Conservation (phyloP, 2,888 invertebrate genomes). For the Acronicta leporina region DNA sequence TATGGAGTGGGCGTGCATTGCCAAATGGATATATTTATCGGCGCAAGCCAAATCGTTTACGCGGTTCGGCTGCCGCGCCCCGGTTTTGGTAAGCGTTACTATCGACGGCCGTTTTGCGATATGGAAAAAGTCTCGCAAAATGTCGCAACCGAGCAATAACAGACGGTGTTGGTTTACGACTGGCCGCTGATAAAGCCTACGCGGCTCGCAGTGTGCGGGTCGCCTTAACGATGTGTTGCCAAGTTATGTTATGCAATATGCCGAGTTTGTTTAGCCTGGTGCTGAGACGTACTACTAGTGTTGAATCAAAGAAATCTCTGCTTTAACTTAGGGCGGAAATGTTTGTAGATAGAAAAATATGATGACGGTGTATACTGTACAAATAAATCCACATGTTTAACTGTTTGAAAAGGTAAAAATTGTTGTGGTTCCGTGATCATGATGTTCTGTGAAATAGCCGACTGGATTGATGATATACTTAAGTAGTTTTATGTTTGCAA, state of each 20-base stretch:
- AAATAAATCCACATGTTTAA: slow-evolving; percentile 30
- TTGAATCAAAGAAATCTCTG: slow-evolving; percentile 73
- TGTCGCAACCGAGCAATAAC: slow-evolving; percentile 82
- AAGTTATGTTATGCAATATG: slow-evolving; percentile 88
- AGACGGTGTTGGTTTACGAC: slow-evolving; percentile 85
- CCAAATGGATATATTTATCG: slow-evolving; percentile 86
- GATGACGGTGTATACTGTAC: slow-evolving; percentile 37
- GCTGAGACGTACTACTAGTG: slow-evolving; percentile 77
- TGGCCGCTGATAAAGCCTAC: slow-evolving; percentile 82
- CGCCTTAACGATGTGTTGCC: slow-evolving; percentile 88
- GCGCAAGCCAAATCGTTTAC: slow-evolving; percentile 79
- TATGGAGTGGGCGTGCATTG: slow-evolving; percentile 71
- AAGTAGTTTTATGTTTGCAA: neutral
- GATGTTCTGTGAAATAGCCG: neutral
- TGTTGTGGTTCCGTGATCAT: neutral
- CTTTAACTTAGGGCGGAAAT: slow-evolving; percentile 52
- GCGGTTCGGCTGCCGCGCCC: slow-evolving; percentile 72
- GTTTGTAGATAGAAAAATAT: slow-evolving; percentile 59
- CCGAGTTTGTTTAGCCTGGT: slow-evolving; percentile 85
- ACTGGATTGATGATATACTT: neutral
- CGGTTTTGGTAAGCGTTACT: slow-evolving; percentile 69
- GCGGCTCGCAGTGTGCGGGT: slow-evolving; percentile 77
- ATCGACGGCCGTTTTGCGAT: slow-evolving; percentile 74
- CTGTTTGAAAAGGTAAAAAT: slow-evolving; percentile 14
- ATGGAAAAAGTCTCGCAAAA: slow-evolving; percentile 84